phyloP scores from a whole-genome alignment of 2,113 vertebrate genomes.

The Lamprologus sp. region DNA sequence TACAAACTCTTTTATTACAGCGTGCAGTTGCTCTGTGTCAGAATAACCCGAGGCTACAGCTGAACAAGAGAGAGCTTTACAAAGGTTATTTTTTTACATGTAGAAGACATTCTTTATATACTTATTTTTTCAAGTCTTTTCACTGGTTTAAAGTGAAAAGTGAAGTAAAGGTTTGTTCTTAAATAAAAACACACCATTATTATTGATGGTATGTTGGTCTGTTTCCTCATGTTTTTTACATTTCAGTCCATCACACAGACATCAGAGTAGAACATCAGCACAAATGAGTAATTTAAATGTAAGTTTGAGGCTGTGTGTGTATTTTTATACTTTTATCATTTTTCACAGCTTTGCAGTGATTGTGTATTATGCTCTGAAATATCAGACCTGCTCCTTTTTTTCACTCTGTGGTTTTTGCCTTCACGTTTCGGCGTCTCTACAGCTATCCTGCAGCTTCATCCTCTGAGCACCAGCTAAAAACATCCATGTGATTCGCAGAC shows the following conservation, averaged over 20 bases:
- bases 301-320: not conserved
- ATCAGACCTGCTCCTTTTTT: not conserved
- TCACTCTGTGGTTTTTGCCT: not conserved
- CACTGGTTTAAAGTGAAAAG: not conserved
- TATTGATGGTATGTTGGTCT: not conserved
- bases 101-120: not conserved
- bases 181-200: not conserved
- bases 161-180: not conserved
- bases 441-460: not conserved
- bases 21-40: not conserved
- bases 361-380: not conserved
- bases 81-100: not conserved
- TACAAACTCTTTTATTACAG: not conserved
- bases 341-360: not conserved
- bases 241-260: not conserved
- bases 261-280: not conserved
- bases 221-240: not conserved
- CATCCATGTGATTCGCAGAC: not conserved
- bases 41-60: not conserved
- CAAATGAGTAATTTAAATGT: not conserved
- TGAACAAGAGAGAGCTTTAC: not conserved
- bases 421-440: not conserved
- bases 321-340: not conserved
- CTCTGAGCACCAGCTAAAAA: not conserved
- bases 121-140: not conserved